Conservation (phyloP, 2,113 vertebrate species). For the Struthio camelus region DNA sequence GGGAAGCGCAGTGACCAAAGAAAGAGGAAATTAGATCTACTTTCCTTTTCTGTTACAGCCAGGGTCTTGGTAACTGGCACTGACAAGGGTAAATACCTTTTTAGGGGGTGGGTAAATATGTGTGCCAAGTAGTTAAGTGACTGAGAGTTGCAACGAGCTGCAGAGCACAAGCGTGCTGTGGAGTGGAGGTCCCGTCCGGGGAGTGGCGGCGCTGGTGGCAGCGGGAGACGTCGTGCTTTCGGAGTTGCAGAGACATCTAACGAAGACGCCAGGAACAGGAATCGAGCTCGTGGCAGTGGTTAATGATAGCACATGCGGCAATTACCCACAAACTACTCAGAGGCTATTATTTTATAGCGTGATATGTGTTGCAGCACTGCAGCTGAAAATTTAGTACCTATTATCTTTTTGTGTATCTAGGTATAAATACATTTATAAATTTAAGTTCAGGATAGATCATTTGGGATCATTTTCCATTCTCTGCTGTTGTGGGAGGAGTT, state of each 20-base stretch:
- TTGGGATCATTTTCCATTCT: constrained; percentile 64
- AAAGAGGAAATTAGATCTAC: background rate
- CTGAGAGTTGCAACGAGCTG: background rate
- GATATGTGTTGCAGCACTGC: background rate
- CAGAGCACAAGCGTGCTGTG: background rate
- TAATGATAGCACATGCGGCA: background rate
- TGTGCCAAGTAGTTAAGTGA: background rate
- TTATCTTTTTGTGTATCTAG: background rate
- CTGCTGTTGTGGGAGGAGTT: constrained; percentile 69
- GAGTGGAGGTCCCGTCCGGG: background rate
- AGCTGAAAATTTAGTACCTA: background rate
- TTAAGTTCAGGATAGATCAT: background rate
- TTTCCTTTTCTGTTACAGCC: background rate
- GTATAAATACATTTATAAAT: background rate
- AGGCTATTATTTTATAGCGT: background rate
- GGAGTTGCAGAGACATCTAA: background rate
- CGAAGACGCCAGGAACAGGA: background rate
- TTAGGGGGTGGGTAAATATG: background rate
- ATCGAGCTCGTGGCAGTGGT: background rate
- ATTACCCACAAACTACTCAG: background rate
- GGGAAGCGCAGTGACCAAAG: background rate
- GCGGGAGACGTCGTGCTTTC: background rate
- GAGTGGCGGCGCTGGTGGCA: background rate
- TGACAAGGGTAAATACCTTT: background rate
- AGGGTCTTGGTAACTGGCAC: background rate